Conservation (phyloP, 1,140 invertebrate genomes). For the Helicoverpa zea region DNA sequence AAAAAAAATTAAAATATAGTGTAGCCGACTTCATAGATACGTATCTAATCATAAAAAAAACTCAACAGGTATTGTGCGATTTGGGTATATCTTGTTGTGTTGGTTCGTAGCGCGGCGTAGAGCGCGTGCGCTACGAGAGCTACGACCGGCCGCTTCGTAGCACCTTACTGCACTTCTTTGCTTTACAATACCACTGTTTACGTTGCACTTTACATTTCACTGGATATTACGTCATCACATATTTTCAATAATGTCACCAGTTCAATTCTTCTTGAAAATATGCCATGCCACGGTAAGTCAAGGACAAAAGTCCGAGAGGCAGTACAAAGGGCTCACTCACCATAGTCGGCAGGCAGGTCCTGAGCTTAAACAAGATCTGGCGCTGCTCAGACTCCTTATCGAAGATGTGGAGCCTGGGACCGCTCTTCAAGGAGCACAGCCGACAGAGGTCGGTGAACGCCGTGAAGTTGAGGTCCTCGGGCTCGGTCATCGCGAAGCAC, state of each 20-base stretch:
- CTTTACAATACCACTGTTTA: conserved; percentile 56
- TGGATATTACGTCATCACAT: neutral
- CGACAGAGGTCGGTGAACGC: conserved; percentile 89
- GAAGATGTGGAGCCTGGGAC: conserved; percentile 89
- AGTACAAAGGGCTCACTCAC: conserved; percentile 80
- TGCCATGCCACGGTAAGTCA: conserved; percentile 42
- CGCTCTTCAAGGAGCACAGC: conserved; percentile 89
- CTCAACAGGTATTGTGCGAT: conserved; percentile 61
- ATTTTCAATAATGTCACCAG: neutral
- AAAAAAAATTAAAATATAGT: too few relatives aligned
- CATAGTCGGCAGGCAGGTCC: conserved; percentile 89
- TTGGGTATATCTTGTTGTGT: conserved; percentile 47
- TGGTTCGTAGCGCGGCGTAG: conserved; percentile 69
- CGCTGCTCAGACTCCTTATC: conserved; percentile 90
- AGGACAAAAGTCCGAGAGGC: conserved; percentile 52
- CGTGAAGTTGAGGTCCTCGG: conserved; percentile 89
- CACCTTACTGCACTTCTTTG: conserved; percentile 54
- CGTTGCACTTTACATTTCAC: conserved; percentile 42
- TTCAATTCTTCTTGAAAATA: neutral
- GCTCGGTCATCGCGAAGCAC: conserved; percentile 89
- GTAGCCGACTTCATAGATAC: too few relatives aligned
- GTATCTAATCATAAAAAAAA: conserved; percentile 42
- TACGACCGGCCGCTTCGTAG: conserved; percentile 66
- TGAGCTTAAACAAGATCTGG: conserved; percentile 90
- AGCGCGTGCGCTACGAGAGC: conserved; percentile 76